A percentile compares a stretch with the other conserved stretches of the same genome.
Conservation (phyloP, 1,140 invertebrate genomes). For the Cyrtorhinus lividipennis region DNA sequence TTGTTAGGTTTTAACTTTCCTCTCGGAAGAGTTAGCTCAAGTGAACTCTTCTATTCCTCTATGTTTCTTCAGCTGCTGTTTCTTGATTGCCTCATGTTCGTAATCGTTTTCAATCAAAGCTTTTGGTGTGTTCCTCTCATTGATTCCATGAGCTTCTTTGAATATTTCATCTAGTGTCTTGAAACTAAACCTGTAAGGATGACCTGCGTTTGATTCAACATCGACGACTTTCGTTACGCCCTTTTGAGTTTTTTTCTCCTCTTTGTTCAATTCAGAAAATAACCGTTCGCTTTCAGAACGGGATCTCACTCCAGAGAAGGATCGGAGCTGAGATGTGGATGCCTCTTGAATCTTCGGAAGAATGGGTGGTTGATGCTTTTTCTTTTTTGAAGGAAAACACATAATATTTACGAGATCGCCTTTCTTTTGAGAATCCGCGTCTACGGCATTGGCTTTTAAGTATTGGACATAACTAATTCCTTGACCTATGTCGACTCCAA, state of each 20-base stretch:
- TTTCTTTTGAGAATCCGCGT: background rate
- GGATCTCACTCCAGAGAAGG: background rate
- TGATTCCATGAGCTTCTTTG: conserved; percentile 2
- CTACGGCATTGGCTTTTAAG: background rate
- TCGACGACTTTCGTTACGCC: background rate
- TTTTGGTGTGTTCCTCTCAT: background rate
- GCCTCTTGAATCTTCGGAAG: background rate
- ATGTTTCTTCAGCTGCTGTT: background rate
- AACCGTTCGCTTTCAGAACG: background rate
- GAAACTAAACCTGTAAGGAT: no score
- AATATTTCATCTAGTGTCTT: background rate
- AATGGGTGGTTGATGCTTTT: no score
- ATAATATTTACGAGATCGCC: background rate
- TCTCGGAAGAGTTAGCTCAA: no score
- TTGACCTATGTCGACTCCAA: background rate
- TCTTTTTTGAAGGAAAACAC: background rate
- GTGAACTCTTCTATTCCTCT: no score
- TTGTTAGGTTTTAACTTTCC: no score
- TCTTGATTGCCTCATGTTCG: background rate
- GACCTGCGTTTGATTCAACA: background rate
- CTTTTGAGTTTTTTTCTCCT: background rate
- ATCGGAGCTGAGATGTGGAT: background rate
- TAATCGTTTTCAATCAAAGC: background rate
- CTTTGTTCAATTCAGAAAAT: background rate
- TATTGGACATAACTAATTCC: background rate